Evolutionary conservation across 37 sponge, comb jelly and placozoan genomes (phyloP).

Genomic region (Chondrosia reniformis): DNA sequence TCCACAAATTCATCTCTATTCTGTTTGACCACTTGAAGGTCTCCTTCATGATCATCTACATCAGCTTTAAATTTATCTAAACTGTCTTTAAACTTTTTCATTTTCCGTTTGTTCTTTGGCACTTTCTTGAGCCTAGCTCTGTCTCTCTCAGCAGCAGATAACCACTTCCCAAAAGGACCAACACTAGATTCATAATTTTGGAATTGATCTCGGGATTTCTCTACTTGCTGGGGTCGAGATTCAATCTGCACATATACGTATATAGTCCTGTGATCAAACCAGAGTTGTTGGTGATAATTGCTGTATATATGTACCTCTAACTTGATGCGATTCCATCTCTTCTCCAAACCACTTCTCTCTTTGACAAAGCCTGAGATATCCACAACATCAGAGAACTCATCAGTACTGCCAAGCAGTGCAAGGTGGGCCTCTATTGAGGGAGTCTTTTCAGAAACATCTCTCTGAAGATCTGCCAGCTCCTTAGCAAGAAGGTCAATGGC

Average conservation of each 20-base stretch:
- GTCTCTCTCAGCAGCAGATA: conserved; percentile 32
- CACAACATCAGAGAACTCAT: conserved; percentile 24
- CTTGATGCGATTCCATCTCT: conserved; percentile 33
- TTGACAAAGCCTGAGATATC: conserved; percentile 19
- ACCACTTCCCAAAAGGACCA: conserved; percentile 34
- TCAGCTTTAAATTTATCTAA: conserved; percentile 23
- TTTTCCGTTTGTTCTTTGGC: conserved; percentile 4
- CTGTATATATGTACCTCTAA: conserved; percentile 37
- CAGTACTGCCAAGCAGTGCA: conserved; percentile 16
- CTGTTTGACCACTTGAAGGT: conserved; percentile 31
- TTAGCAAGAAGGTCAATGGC: conserved; percentile 7
- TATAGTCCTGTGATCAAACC: not conserved
- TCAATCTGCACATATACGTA: conserved; percentile 27
- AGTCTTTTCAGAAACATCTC: conserved; percentile 1
- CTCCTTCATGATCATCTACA: conserved; percentile 34
- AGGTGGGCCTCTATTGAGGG: conserved; percentile 22
- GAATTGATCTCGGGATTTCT: conserved; percentile 19
- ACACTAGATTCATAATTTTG: conserved; percentile 13
- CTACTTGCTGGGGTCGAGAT: conserved; percentile 19
- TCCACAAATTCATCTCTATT: conserved; percentile 30
- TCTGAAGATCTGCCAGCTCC: conserved; percentile 25
- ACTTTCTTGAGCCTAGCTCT: conserved; percentile 30
- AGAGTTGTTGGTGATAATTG: no score
- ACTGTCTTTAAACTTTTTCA: conserved; percentile 18
- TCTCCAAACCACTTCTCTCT: conserved; percentile 22